These are phyloP conservation scores for Cantharis rufa DNA, from an alignment of 2,888 invertebrate species.

Conservation along the genomic window DNA sequence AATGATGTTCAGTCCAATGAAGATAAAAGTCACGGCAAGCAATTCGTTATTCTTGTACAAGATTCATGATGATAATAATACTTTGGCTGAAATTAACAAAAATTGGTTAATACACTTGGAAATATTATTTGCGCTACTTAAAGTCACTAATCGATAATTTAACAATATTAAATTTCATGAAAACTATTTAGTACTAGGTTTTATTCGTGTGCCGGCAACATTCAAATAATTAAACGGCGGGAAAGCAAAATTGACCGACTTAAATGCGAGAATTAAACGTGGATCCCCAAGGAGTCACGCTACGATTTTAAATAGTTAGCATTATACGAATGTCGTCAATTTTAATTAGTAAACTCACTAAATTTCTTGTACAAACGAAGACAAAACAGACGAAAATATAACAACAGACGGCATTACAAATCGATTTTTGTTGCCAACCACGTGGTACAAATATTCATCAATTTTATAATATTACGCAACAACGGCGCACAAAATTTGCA, in stretches of 20 bases:
- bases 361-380: background rate
- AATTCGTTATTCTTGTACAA: slow-evolving; percentile 32
- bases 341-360: background rate
- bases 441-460: slow-evolving; percentile 25
- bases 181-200: background rate
- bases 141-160: background rate
- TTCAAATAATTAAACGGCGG: background rate
- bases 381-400: background rate
- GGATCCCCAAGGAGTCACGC: background rate
- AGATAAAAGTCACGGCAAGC: slow-evolving; percentile 22
- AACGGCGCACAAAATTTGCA: slow-evolving; percentile 17
- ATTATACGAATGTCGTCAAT: background rate
- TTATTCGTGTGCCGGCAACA: background rate
- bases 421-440: slow-evolving; percentile 19
- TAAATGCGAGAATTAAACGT: background rate
- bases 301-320: background rate
- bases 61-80: slow-evolving; percentile 32
- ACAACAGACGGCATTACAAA: slow-evolving; percentile 5
- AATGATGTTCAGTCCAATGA: slow-evolving; percentile 15
- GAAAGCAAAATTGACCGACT: background rate
- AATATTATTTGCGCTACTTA: background rate
- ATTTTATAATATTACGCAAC: slow-evolving; percentile 23
- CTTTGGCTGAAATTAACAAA: slow-evolving; percentile 30
- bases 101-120: background rate
- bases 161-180: background rate